Base-by-base conservation (phyloP, 2,113 vertebrate genomes). In the Callopanchax toddi region DNA sequence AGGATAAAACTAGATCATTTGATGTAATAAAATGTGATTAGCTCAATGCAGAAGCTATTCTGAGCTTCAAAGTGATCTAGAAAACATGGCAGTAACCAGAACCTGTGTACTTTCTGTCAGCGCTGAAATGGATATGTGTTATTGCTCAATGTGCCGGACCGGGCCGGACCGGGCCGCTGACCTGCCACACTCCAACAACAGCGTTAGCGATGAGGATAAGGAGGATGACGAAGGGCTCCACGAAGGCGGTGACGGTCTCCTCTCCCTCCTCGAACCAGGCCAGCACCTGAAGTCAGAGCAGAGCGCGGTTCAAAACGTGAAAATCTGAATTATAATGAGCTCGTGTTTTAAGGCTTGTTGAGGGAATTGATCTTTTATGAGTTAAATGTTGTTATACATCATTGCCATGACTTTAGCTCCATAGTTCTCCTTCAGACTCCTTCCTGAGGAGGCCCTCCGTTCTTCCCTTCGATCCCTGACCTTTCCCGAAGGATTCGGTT, bases 211-310 rank as follows among this genome's bases (percentile, higher is more conserved):
- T 94, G 78, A 96, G 93, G 87, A 96, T 96, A 72, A 97, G 85
- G 62, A 97, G 92, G 84, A 97, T 97, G 90, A 97, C 95, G 44
- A 97, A 94, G 64, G 95, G 95, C 43, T 97, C 95, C 13, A 97
- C 95, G 17, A 97, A 97, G 78, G 95, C 95, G 0, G 95, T 97
- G 86, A 97, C 71, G 0, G 95, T 97, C 84, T 96, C 95, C 74
- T 95, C 95, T 0, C 95, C 95, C 87, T 97, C 95, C 86, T 97
- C 95, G 67, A 97, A 97, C 95, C 94, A 97, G 86, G 95, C 95
- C 91, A 97, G 92, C 56, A 97, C 95, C 95, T 97, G 86, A 46
- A 40, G 54, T 43, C 18, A 65, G 4, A 63, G 43, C 0, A 13
- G 34, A 0, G 11, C n/a, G 45, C 53, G 46, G 18, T 42, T 37